Evolutionary conservation across 92 coral and sea anemone genomes (phyloP), one percentile per base, ranked within the genome.

Genomic region (Anthopleura xanthogrammica): DNA sequence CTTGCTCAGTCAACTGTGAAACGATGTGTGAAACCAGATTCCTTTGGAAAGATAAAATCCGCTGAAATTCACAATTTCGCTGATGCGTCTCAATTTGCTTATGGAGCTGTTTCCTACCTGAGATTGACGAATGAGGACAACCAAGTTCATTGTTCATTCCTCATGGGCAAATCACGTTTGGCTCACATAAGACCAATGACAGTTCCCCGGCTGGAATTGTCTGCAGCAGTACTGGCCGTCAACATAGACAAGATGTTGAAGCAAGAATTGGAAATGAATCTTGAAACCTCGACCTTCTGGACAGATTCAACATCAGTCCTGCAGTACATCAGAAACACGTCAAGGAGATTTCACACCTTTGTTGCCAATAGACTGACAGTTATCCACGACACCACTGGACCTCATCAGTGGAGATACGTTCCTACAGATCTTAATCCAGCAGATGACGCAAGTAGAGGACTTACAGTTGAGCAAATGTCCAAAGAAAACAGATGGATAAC

Each of bases 301-400:
- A 87, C 90, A 22, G 90, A 87, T 75, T 77, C 83, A 36, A 87
- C 90, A 2, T 72, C 79, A 22, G 87, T 87, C 22, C 90, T 87
- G 4, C 83, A 68, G 52, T 87, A 82, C 80, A 71, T 83, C n/a
- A 81, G 80, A 41, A 87, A 87, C 80, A 83, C 79, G 41, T 77
- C 73, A n/a, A 78, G 55, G 65, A 87, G 90, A 71, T 87, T 87
- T 60, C 90, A 87, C 46, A 83, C 68, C 48, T 83, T 87, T 58
- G 90, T 83, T 19, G 87, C 87, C 62, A 87, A 87, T 43, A 72
- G 87, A 23, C 16, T 87, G 13, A 55, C 90, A 2, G 80, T 80
- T 8, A 83, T 87, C 19, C 77, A 57, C 39, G 87, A 87, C 10
- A 72, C 60, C 60, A 70, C 87, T 8, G 39, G 80, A 41, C 54